A percentile compares a stretch with the other conserved stretches of the same genome.
phyloP scores from a whole-genome alignment of 2,113 vertebrate genomes.

The Macaca nemestrina region DNA sequence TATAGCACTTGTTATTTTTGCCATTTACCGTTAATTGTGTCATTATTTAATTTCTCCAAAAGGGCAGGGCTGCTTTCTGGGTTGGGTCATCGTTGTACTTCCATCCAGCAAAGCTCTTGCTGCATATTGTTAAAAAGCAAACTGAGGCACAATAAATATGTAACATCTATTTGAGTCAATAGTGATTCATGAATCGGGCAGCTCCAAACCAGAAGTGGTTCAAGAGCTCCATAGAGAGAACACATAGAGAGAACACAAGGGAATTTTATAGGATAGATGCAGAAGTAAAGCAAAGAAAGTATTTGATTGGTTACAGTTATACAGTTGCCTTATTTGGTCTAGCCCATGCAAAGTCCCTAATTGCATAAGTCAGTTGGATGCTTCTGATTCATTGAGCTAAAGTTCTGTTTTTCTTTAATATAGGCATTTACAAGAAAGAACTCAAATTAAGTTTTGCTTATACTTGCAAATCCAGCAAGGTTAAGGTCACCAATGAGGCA shows the following conservation, averaged over 20 bases:
- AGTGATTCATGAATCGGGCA: not conserved
- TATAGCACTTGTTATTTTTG: no score
- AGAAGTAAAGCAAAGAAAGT: not conserved
- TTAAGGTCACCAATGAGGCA: not conserved
- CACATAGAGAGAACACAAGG: no score
- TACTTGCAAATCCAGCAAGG: not conserved
- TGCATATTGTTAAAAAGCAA: not conserved
- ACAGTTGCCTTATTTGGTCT: not conserved
- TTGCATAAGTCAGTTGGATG: not conserved
- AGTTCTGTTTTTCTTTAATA: not conserved
- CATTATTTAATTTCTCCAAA: not conserved
- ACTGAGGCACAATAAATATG: not conserved
- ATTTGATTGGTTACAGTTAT: not conserved
- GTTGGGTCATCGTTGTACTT: not conserved
- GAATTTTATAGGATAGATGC: not conserved
- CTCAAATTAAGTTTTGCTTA: not conserved
- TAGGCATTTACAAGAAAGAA: not conserved
- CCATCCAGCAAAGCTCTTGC: not conserved
- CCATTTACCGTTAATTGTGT: not conserved
- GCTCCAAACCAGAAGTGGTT: not conserved
- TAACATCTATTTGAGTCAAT: not conserved
- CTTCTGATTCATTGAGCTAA: not conserved
- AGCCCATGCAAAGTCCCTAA: fast-evolving
- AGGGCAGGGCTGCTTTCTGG: fast-evolving
- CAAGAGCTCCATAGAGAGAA: not conserved